Base-by-base conservation (phyloP, 2,888 invertebrate genomes). In the Pemphredon lugubris region DNA sequence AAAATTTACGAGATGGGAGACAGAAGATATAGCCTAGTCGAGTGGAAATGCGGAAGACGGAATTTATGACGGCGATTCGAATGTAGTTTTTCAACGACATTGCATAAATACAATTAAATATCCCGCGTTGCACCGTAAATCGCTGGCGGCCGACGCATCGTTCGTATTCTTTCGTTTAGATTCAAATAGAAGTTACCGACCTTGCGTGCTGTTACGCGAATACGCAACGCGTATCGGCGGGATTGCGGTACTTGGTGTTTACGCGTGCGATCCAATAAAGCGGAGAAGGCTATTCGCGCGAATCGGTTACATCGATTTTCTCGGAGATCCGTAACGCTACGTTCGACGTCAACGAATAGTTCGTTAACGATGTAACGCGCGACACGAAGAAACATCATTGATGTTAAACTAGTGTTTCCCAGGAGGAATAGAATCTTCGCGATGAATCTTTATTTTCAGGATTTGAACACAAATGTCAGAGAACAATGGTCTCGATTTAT, bases 271-370 rank as follows among this genome's bases (percentile, higher is more conserved):
- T 39, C 48, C 26, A 50, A 48, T 50, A 65, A 59, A 61, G 51
- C 21, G 50, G 39, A 55, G 13, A 65, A 57, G 53, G 58, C 45
- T 47, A 58, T 50, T 48, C 11, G 23, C 14, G 13, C 40, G 51
- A 42, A 18, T 37, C 44, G 5, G 47, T 42, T 42, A 65, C 65
- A 63, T 67, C 77, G 77, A 73, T 77, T 73, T 77, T 77, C 77
- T 66, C 47, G 45, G 77, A 59, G 76, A 66, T 55, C 55, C 48
- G 60, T 69, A 68, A 66, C 51, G 50, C 16, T 40, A 57, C 14
- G 64, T 65, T 45, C 16, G 42, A 57, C 14, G 64, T 65, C 45
- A 68, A 51, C 57, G 76, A 66, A 75, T 78, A 72, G 76, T 75
- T 79, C 72, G 66, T 75, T 72, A 61, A 23, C 68, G 68, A 75